Conservation (phyloP, 2,888 invertebrate genomes). For the Netelia fuscicornis region DNA sequence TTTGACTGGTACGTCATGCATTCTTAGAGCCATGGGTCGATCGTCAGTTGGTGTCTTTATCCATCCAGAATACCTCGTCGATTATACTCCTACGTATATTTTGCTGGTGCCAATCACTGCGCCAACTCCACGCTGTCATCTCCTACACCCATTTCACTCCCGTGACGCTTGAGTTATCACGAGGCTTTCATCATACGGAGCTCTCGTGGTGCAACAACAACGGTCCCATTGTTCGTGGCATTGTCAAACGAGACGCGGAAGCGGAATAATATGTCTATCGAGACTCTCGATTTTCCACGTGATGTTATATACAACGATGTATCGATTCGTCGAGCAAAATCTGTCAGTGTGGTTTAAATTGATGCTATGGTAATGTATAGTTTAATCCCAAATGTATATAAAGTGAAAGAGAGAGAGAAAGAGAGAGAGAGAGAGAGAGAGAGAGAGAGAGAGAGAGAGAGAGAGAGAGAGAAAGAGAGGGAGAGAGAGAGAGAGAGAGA, state of each 20-base stretch:
- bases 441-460: too few relatives aligned
- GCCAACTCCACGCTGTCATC: constrained; percentile 4
- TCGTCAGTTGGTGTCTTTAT: background rate
- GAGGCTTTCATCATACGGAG: constrained; percentile 38
- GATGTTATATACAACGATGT: constrained; percentile 9
- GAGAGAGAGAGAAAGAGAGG: too few relatives aligned
- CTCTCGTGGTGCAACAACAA: constrained; percentile 19
- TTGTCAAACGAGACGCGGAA: constrained; percentile 44
- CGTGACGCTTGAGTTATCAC: constrained; percentile 58
- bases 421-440: too few relatives aligned
- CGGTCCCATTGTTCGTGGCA: constrained; percentile 49
- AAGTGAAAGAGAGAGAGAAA: too few relatives aligned
- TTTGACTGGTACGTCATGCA: too few relatives aligned
- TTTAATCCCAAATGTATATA: background rate
- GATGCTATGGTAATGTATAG: background rate
- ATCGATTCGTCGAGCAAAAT: constrained; percentile 17
- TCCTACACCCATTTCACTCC: constrained; percentile 17
- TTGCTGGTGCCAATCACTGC: background rate
- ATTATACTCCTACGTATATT: background rate
- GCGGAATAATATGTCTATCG: constrained; percentile 23
- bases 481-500: too few relatives aligned
- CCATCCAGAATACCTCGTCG: background rate
- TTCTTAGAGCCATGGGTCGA: background rate
- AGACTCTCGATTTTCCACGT: constrained; percentile 5
- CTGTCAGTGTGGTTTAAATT: constrained; percentile 10